Conservation (phyloP, 2,888 invertebrate genomes). For the Pristionchus entomophagus region DNA sequence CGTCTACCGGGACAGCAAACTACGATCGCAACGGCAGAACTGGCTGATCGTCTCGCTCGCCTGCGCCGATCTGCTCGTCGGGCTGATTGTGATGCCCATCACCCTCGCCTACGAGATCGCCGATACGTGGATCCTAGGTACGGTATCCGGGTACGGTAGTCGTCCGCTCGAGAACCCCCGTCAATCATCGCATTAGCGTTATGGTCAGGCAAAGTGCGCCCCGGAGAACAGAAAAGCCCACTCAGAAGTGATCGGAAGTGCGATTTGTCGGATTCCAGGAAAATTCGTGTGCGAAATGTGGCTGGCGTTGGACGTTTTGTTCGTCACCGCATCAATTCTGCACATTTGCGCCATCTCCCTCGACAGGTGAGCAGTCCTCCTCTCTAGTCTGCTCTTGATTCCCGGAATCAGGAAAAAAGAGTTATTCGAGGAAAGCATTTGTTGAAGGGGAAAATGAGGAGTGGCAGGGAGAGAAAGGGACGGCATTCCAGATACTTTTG, state of each 20-base stretch:
- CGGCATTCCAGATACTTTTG: slow-evolving; percentile 69
- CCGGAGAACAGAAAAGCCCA: no score
- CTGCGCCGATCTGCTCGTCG: slow-evolving; percentile 76
- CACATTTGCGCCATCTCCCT: slow-evolving; percentile 76
- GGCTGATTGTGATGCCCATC: slow-evolving; percentile 78
- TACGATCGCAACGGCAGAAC: slow-evolving; percentile 77
- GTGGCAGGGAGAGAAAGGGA: no score
- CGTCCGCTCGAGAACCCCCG: no score
- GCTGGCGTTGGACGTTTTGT: slow-evolving; percentile 78
- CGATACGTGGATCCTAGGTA: slow-evolving; percentile 79
- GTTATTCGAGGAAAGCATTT: no score
- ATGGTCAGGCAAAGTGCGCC: no score
- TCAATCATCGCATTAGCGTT: no score
- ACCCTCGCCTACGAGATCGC: slow-evolving; percentile 78
- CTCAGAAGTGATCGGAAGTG: background rate
- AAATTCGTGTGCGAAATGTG: slow-evolving; percentile 78
- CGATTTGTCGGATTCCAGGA: slow-evolving; percentile 56
- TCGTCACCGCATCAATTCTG: slow-evolving; percentile 79
- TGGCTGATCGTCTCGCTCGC: slow-evolving; percentile 78
- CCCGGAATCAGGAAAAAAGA: background rate
- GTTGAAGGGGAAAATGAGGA: no score
- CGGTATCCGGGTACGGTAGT: slow-evolving; percentile 32
- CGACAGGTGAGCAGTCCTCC: slow-evolving; percentile 57
- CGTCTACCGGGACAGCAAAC: slow-evolving; percentile 72
- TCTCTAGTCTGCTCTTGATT: background rate